Evolutionary conservation across 2,888 invertebrate genomes (phyloP).

Genomic region (Pammene aurita): DNA sequence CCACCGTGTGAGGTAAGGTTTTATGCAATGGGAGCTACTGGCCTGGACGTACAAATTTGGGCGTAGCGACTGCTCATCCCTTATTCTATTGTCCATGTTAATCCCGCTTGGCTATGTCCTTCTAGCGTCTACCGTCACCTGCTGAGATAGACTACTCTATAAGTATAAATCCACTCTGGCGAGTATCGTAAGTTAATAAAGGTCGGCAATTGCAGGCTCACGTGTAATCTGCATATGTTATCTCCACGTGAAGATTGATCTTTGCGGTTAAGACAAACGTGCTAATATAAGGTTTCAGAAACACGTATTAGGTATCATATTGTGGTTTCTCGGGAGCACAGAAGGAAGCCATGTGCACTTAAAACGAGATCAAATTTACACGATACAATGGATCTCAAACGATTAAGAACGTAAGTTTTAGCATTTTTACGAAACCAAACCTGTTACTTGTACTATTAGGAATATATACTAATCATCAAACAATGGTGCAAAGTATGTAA

Average conservation of each 20-base stretch:
- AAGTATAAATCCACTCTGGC: background rate
- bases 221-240: constrained; percentile 29
- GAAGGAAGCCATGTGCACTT: background rate
- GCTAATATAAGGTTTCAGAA: constrained; percentile 34
- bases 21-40: no score
- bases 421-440: background rate
- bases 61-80: no score
- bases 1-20: no score
- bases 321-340: constrained; percentile 4
- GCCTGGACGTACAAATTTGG: no score
- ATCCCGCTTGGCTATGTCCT: no score
- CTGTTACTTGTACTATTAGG: no score
- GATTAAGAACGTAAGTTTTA: background rate
- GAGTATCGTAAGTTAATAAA: constrained; percentile 22
- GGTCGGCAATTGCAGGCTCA: constrained; percentile 27
- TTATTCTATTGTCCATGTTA: no score
- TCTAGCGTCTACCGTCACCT: no score
- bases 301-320: background rate
- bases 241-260: constrained; percentile 38
- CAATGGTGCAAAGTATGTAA: no score
- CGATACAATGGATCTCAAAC: background rate
- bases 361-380: background rate
- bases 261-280: constrained; percentile 24
- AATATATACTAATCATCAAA: background rate
- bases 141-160: background rate